Evolutionary conservation across 1,140 invertebrate species (phyloP).

Genomic region (Formica exsecta): DNA sequence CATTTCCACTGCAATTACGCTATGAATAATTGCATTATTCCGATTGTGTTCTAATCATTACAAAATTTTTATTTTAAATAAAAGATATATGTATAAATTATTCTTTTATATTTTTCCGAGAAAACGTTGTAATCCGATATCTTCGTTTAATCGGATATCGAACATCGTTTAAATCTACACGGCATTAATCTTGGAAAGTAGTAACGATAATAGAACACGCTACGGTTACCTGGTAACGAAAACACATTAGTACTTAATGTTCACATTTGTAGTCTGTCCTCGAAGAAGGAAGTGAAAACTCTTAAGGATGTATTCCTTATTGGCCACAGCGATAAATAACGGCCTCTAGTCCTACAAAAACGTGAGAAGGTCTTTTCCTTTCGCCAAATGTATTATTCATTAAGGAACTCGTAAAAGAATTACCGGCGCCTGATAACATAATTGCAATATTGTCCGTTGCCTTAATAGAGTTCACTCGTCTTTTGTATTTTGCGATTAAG

Average conservation of each 20-base stretch:
- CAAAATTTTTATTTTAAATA: background rate
- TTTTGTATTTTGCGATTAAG: background rate
- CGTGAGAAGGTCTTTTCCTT: slow-evolving; percentile 10
- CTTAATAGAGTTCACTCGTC: background rate
- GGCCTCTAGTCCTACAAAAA: background rate
- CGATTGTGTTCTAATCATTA: background rate
- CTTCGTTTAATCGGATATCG: slow-evolving; percentile 23
- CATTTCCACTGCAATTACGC: background rate
- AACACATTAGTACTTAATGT: slow-evolving; percentile 37
- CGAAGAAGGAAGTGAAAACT: slow-evolving; percentile 58
- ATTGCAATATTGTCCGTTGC: slow-evolving; percentile 10
- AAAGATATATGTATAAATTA: background rate
- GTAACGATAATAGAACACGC: slow-evolving; percentile 52
- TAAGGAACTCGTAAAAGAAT: slow-evolving; percentile 14
- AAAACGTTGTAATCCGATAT: slow-evolving; percentile 10
- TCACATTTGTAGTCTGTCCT: slow-evolving; percentile 50
- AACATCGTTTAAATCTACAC: slow-evolving; percentile 33
- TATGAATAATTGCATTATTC: background rate
- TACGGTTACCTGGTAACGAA: slow-evolving; percentile 50
- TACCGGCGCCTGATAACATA: background rate
- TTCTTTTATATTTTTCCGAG: background rate
- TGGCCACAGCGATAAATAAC: slow-evolving; percentile 52
- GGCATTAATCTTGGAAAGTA: slow-evolving; percentile 48
- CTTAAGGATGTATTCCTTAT: slow-evolving; percentile 47
- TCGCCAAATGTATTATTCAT: slow-evolving; percentile 44